Evolutionary conservation across 2,113 vertebrate species (phyloP).

Genomic region (Muntiacus reevesi): DNA sequence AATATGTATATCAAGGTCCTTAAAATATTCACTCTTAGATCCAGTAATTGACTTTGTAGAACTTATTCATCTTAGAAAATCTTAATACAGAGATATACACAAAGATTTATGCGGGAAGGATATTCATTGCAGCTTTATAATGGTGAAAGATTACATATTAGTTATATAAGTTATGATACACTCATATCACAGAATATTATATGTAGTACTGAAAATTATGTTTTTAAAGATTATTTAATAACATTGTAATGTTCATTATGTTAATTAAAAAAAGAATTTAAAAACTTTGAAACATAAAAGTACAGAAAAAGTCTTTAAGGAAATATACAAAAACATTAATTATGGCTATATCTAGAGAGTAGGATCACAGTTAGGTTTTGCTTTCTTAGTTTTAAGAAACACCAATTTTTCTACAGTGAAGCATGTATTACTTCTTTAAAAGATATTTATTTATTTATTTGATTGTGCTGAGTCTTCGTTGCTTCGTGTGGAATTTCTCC

Average conservation of each 20-base stretch:
- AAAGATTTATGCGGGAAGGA: background rate
- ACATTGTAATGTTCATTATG: constrained; percentile 20
- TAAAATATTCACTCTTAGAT: background rate
- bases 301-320: background rate
- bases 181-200: background rate
- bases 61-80: constrained; percentile 20
- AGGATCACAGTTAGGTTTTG: background rate
- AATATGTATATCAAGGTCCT: background rate
- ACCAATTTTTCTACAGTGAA: background rate
- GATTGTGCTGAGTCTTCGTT: background rate
- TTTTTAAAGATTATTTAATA: constrained; percentile 32
- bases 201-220: background rate
- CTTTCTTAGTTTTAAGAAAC: background rate
- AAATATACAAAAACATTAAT: background rate
- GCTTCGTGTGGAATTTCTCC: background rate
- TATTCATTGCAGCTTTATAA: background rate
- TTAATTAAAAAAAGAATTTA: background rate
- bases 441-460: background rate
- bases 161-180: background rate
- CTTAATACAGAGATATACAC: background rate
- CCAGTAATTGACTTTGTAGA: background rate
- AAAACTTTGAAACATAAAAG: background rate
- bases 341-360: background rate
- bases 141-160: background rate
- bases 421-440: background rate